Conservation (phyloP, 2,888 invertebrate species). For the Callimorpha dominula region DNA sequence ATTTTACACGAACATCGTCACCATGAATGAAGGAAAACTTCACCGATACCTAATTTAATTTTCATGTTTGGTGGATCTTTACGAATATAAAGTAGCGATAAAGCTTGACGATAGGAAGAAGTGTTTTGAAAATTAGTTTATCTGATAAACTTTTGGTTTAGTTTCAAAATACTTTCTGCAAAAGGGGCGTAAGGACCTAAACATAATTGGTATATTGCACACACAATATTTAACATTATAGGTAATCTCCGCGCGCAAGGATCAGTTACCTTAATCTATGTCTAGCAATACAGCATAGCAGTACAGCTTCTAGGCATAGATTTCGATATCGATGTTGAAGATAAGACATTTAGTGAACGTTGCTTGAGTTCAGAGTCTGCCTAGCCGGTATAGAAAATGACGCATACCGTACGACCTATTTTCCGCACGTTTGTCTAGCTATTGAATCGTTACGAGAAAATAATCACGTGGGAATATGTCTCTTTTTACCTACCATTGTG, state of each 20-base stretch:
- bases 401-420: conserved; percentile 59
- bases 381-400: conserved; percentile 50
- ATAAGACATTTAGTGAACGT: neutral
- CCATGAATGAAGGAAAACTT: neutral
- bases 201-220: neutral
- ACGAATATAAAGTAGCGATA: neutral
- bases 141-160: neutral
- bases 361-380: conserved; percentile 31
- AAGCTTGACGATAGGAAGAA: neutral
- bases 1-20: neutral
- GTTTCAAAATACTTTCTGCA: neutral
- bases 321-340: neutral
- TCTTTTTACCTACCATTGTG: conserved; percentile 23
- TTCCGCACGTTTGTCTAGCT: conserved; percentile 51
- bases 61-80: neutral
- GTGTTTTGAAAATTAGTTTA: neutral
- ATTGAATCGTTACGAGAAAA: conserved; percentile 44
- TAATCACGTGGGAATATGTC: conserved; percentile 43
- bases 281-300: neutral
- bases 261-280: too few relatives aligned
- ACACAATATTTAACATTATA: neutral
- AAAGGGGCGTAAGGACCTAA: neutral
- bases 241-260: too few relatives aligned
- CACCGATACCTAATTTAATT: neutral
- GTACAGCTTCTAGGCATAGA: neutral